phyloP scores from a whole-genome alignment of 2,113 vertebrate species.

The Anguilla japonica region DNA sequence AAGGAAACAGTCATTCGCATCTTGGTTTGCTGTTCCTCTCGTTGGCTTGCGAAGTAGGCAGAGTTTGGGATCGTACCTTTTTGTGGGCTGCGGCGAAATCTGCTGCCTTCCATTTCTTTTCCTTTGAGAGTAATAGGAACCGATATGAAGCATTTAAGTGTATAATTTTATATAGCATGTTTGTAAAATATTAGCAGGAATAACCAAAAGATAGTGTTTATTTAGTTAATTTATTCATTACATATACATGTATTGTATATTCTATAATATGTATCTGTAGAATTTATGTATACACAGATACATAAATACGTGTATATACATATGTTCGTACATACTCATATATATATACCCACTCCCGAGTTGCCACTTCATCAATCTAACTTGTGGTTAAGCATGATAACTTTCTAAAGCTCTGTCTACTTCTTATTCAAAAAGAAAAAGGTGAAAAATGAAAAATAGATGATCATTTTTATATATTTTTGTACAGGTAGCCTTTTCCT shows the following conservation, averaged over 20 bases:
- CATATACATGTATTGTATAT: slow-evolving; percentile 50
- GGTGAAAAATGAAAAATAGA: slow-evolving; percentile 61
- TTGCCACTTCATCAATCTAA: slow-evolving; percentile 87
- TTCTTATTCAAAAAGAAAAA: slow-evolving; percentile 70
- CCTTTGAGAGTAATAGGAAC: slow-evolving; percentile 52
- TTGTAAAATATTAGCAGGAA: slow-evolving; percentile 80
- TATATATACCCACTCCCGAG: slow-evolving; percentile 83
- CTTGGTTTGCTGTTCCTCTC: slow-evolving; percentile 61
- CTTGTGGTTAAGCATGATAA: slow-evolving; percentile 90
- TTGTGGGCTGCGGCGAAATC: slow-evolving; percentile 54
- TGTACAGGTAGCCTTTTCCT: slow-evolving; percentile 71
- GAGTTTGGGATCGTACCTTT: slow-evolving; percentile 55
- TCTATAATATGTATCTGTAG: slow-evolving; percentile 83
- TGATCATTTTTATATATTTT: slow-evolving; percentile 81
- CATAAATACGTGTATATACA: slow-evolving; percentile 53
- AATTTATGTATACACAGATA: slow-evolving; percentile 71
- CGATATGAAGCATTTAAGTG: slow-evolving; percentile 36
- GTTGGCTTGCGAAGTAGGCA: slow-evolving; percentile 83
- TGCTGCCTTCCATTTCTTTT: slow-evolving; percentile 49
- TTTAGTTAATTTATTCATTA: slow-evolving; percentile 65
- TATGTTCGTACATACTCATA: slow-evolving; percentile 35
- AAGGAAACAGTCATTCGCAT: slow-evolving; percentile 89
- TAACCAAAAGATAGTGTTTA: slow-evolving; percentile 92
- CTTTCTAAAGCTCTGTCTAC: slow-evolving; percentile 80
- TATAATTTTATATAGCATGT: slow-evolving; percentile 80